Conservation (phyloP, 1,140 invertebrate genomes). For the Melitaea cinxia region DNA sequence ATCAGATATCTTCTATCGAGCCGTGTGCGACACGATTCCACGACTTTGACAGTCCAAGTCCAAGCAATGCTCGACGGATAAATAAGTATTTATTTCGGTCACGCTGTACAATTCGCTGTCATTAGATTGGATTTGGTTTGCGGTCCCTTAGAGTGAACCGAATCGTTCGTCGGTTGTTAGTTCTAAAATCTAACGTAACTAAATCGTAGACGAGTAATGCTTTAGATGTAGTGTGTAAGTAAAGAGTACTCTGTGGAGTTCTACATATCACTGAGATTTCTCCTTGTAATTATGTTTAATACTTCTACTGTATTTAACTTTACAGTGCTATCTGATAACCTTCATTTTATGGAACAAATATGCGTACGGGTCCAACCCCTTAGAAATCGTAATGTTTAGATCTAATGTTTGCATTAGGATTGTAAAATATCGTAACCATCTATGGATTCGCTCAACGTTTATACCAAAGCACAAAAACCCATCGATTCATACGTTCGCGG, state of each 20-base stretch:
- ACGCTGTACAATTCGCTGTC: conserved; percentile 27
- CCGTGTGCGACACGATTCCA: not conserved
- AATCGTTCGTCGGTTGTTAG: conserved; percentile 62
- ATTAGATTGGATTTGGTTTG: conserved; percentile 40
- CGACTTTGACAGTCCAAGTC: conserved; percentile 1
- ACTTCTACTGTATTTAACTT: conserved; percentile 61
- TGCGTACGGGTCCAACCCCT: conserved; percentile 80
- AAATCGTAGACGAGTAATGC: conserved; percentile 67
- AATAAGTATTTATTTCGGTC: conserved; percentile 36
- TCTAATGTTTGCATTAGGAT: conserved; percentile 76
- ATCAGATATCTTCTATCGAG: too few species aligned
- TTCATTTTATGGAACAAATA: conserved; percentile 71
- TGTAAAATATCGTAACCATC: conserved; percentile 72
- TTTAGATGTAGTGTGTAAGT: conserved; percentile 76
- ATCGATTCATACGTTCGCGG: conserved; percentile 74
- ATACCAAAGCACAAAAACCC: conserved; percentile 82
- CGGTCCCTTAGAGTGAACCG: conserved; percentile 48
- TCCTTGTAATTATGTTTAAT: conserved; percentile 74
- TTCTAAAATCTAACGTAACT: conserved; percentile 67
- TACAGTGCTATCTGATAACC: conserved; percentile 67
- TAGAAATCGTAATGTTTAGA: conserved; percentile 76
- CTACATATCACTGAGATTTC: conserved; percentile 81
- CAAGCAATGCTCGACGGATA: conserved; percentile 13
- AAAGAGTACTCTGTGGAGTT: conserved; percentile 76
- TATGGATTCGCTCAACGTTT: conserved; percentile 79